These are phyloP conservation scores for Neopipo cinnamomea DNA, from an alignment of 2,113 vertebrate genomes.

Conservation along the genomic window DNA sequence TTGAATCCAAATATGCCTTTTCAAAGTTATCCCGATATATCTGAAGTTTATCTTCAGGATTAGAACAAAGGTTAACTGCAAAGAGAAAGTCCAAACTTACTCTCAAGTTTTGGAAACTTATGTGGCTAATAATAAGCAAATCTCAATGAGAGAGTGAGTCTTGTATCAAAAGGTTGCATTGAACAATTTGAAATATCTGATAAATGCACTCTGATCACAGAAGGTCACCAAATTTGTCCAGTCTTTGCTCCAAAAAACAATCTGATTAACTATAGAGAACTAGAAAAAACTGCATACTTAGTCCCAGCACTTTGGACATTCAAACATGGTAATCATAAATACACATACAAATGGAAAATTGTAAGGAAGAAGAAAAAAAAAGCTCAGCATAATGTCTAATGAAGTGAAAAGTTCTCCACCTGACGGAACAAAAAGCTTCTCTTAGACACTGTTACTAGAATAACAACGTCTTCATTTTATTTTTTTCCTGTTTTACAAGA, in stretches of 20 bases:
- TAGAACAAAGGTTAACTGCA: conserved; percentile 98
- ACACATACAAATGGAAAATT: background rate
- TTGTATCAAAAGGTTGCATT: background rate
- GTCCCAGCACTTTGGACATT: background rate
- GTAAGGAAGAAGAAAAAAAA: background rate
- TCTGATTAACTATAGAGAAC: background rate
- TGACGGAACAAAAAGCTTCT: background rate
- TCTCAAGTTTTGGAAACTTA: background rate
- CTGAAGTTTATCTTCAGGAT: conserved; percentile 98
- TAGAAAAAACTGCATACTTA: background rate
- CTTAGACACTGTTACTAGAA: background rate
- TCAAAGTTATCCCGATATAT: conserved; percentile 99
- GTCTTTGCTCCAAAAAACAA: background rate
- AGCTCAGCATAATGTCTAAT: background rate
- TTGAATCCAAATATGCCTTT: conserved; percentile 98
- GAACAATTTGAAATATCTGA: background rate
- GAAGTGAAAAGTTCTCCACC: background rate
- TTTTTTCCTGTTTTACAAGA: background rate
- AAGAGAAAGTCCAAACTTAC: conserved; percentile 65
- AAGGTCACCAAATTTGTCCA: background rate
- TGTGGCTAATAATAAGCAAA: background rate
- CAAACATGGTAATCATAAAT: background rate
- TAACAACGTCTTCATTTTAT: background rate
- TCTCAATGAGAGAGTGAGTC: background rate
- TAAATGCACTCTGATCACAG: background rate